Conservation (phyloP, 2,888 invertebrate species). For the Acanthosoma haemorrhoidale region DNA sequence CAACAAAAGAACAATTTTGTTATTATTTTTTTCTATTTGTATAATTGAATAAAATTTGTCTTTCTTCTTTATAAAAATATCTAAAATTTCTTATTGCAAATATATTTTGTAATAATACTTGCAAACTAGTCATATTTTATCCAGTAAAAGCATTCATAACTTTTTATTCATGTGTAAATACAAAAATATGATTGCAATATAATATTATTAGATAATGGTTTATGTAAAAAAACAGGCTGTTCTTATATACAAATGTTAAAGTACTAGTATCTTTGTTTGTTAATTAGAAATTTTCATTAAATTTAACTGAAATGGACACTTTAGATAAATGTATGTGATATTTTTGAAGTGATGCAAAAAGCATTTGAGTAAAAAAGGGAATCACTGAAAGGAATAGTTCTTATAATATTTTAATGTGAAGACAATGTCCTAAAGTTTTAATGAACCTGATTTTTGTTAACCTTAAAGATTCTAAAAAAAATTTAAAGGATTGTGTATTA, state of each 20-base stretch:
- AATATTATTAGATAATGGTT: not conserved
- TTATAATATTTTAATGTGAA: slow-evolving; percentile 27
- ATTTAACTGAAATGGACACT: slow-evolving; percentile 12
- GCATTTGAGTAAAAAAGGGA: not conserved
- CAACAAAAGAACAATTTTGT: not conserved
- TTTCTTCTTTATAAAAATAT: not conserved
- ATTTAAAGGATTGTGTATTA: no score
- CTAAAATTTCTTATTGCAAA: not conserved
- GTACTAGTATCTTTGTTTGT: not conserved
- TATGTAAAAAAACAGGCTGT: not conserved
- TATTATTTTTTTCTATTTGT: not conserved
- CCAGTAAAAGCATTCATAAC: not conserved
- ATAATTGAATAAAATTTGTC: not conserved
- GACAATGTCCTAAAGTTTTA: slow-evolving; percentile 31
- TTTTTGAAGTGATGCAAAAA: slow-evolving; percentile 1
- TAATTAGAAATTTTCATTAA: slow-evolving; percentile 1
- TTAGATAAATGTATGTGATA: slow-evolving; percentile 35
- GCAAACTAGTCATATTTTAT: not conserved
- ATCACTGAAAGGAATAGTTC: slow-evolving; percentile 7
- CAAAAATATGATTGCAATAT: not conserved
- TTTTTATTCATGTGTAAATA: not conserved
- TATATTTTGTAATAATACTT: not conserved
- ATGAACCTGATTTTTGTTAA: not conserved
- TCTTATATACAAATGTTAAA: not conserved
- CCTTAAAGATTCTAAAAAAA: not conserved